Evolutionary conservation across 1,140 invertebrate species (phyloP), one percentile per base, ranked within the genome.

Genomic region (Diabrotica virgifera): DNA sequence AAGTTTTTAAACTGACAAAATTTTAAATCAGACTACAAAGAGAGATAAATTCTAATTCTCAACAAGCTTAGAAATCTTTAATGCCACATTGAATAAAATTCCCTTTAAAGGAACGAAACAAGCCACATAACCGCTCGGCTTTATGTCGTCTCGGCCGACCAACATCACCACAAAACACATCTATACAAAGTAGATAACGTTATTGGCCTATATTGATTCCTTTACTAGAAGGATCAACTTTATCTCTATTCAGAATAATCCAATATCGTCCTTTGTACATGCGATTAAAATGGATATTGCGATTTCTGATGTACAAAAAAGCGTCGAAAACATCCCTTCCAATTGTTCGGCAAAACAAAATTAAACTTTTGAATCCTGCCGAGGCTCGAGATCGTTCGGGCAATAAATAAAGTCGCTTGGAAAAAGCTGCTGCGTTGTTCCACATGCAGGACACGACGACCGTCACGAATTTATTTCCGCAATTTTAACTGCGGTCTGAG

Each of bases 281-380:
- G 6, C 55, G 36, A 36, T 36, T 57, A 37, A 57, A 57, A 57
- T 57, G 55, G 55, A 57, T 57, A 57, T 57, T 57, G 36, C 6
- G 55, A 57, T 57, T 57, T 57, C 55, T 36, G 24, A 24, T 36
- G 11, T 12, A 37, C 55, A 57, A 57, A 57, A 55, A 55, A 55
- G 53, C 53, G 24, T 55, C 36, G 12, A 24, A 24, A 46, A 46
- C 40, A 46, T 46, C 40, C 40, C 40, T 46, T n/a, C 40, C 8
- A 46, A 46, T 46, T 46, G 40, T 57, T 57, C 24, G 36, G 55
- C 36, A 36, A 57, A 57, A 57, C 55, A 24, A 57, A 57, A 57
- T 57, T 57, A 37, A 57, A 57, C 55, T 57, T 57, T 55, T 36
- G 55, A 57, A 57, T 57, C 24, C 24, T 57, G 36, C 9, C 35